Evolutionary conservation across 2,797 vertebrate genomes (phyloP).

Genomic region (Hoplostethus mediterraneus): DNA sequence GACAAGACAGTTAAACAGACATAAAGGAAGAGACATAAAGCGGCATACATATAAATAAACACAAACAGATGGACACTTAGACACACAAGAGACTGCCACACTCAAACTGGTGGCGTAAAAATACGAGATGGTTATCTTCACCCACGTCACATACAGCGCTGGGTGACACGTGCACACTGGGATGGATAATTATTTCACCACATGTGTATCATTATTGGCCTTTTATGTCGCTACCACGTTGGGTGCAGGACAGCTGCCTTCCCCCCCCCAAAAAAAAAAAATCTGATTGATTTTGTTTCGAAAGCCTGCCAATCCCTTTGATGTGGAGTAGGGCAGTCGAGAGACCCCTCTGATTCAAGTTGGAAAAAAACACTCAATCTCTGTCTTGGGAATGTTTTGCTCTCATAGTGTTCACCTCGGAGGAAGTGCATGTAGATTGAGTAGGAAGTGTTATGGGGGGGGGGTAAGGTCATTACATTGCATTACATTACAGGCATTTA

Average conservation of each 20-base stretch:
- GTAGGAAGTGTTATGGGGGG: not conserved
- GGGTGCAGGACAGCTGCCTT: slow-evolving; percentile 60
- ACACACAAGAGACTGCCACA: no score
- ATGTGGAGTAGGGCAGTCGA: slow-evolving; percentile 56
- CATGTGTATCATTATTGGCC: slow-evolving; percentile 40
- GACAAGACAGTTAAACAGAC: no score
- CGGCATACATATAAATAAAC: not conserved
- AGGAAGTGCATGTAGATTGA: slow-evolving; percentile 6
- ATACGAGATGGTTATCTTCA: not conserved
- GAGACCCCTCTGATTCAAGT: slow-evolving; percentile 60
- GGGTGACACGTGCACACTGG: slow-evolving; percentile 47
- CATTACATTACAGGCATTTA: no score
- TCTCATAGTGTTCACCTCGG: slow-evolving; percentile 46
- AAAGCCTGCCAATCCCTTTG: slow-evolving; percentile 65
- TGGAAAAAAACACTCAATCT: slow-evolving; percentile 68
- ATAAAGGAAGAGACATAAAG: not conserved
- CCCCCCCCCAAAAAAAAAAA: slow-evolving; percentile 26
- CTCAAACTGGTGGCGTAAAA: no score
- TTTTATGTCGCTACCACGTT: slow-evolving; percentile 34
- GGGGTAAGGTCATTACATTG: slow-evolving; percentile 22
- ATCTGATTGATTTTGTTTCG: slow-evolving; percentile 73
- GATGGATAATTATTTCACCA: slow-evolving; percentile 56
- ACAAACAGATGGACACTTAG: no score
- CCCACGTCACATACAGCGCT: slow-evolving; percentile 16
- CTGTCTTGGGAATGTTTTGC: slow-evolving; percentile 40